These are phyloP conservation scores for Mimas tiliae DNA, from an alignment of 2,888 invertebrate genomes.

Conservation along the genomic window DNA sequence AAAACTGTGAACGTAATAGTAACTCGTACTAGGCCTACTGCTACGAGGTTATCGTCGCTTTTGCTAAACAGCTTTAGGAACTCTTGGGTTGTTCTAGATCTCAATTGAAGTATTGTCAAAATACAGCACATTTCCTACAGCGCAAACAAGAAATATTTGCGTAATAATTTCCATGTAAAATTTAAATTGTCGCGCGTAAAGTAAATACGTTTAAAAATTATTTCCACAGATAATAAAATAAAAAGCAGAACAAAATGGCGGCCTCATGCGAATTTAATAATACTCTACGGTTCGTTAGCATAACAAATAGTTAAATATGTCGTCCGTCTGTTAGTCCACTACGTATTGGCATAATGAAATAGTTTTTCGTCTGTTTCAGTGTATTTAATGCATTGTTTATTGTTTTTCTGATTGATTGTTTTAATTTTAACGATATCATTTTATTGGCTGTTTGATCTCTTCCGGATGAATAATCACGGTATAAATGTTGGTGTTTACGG, in stretches of 20 bases:
- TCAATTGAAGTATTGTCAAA: too few relatives aligned
- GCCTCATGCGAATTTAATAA: conserved; percentile 31
- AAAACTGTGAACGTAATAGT: too few relatives aligned
- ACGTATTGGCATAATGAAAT: conserved; percentile 21
- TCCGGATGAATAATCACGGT: background rate
- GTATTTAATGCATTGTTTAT: conserved; percentile 27
- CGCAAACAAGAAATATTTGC: background rate
- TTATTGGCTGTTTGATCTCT: background rate
- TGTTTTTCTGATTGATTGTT: conserved; percentile 20
- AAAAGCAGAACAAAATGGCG: conserved; percentile 8
- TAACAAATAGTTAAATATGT: conserved; percentile 34
- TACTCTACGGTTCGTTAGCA: conserved; percentile 43
- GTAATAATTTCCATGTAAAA: background rate
- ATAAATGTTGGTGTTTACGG: background rate
- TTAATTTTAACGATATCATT: background rate
- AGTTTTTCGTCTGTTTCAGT: conserved; percentile 10
- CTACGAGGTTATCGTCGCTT: too few relatives aligned
- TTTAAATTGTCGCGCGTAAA: background rate
- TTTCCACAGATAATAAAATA: conserved; percentile 17
- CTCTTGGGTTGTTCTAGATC: too few relatives aligned
- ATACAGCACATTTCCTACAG: background rate
- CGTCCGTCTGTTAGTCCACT: conserved; percentile 18
- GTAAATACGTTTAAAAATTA: conserved; percentile 8
- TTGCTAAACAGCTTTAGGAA: too few relatives aligned
- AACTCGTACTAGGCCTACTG: too few relatives aligned